A percentile compares a stretch with the other conserved stretches of the same genome.
phyloP scores from a whole-genome alignment of 1,140 invertebrate genomes.

The Dryas iulia region DNA sequence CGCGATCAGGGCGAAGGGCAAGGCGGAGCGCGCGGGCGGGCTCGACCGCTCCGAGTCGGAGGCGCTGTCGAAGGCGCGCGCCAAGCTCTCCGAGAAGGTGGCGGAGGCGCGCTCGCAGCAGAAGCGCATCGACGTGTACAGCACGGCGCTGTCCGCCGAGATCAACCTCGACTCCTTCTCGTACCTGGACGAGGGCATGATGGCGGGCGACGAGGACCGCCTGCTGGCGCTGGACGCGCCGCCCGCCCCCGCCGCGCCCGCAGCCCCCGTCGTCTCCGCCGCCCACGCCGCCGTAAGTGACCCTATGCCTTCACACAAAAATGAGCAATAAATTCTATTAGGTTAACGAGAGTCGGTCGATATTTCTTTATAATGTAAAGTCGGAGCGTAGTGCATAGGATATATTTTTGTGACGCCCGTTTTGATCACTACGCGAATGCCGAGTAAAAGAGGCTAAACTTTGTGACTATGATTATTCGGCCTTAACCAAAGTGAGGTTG shows the following conservation, averaged over 20 bases:
- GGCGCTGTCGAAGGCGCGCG: constrained; percentile 68
- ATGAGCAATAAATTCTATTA: constrained; percentile 59
- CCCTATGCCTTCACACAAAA: constrained; percentile 61
- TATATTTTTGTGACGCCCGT: background rate
- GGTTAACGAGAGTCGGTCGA: constrained; percentile 6
- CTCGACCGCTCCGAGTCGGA: constrained; percentile 62
- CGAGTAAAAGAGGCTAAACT: constrained; percentile 1
- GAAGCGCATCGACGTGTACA: constrained; percentile 77
- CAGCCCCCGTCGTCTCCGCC: too few relatives aligned
- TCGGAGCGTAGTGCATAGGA: background rate
- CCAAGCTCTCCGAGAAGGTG: constrained; percentile 70
- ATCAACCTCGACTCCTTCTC: constrained; percentile 80
- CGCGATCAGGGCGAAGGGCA: constrained; percentile 52
- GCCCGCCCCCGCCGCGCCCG: too few relatives aligned
- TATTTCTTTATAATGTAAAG: constrained; percentile 53
- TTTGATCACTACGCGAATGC: background rate
- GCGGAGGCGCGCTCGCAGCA: constrained; percentile 64
- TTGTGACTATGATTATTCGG: background rate
- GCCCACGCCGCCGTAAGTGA: constrained; percentile 61
- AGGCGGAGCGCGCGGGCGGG: constrained; percentile 45
- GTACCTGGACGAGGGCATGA: constrained; percentile 73
- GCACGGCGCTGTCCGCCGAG: constrained; percentile 73
- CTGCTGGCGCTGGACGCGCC: constrained; percentile 33
- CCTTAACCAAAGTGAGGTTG: background rate
- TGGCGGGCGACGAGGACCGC: constrained; percentile 66